These are phyloP conservation scores for Rhinolophus sinicus DNA, from an alignment of 2,113 vertebrate genomes.

Conservation along the genomic window DNA sequence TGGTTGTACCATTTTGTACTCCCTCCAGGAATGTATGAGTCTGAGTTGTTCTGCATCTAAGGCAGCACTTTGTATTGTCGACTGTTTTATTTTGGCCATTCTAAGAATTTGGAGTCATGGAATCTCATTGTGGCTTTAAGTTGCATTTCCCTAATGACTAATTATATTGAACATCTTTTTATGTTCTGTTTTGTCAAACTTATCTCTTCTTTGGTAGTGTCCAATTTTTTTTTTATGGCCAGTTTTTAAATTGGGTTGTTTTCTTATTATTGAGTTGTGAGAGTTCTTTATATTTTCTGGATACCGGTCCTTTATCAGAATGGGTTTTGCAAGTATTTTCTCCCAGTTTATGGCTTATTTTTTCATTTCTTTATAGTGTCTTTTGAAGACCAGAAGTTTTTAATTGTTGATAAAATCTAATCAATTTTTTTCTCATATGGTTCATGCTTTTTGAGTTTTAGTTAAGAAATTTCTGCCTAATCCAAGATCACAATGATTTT, in stretches of 20 bases:
- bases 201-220: background rate
- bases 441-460: background rate
- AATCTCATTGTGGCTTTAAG: background rate
- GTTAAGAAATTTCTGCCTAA: background rate
- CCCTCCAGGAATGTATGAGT: background rate
- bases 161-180: background rate
- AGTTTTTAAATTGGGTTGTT: background rate
- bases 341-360: background rate
- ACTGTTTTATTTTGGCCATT: constrained; percentile 9
- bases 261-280: background rate
- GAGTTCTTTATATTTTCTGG: background rate
- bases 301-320: background rate
- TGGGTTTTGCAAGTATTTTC: background rate
- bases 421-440: background rate
- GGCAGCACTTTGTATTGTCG: background rate
- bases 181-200: background rate
- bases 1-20: background rate
- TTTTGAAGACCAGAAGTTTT: constrained; percentile 2
- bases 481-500: background rate
- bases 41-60: background rate
- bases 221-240: background rate
- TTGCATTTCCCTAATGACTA: background rate
- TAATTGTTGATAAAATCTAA: background rate
- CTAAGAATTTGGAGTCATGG: background rate
- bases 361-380: background rate